These are phyloP conservation scores for Cathartes aura DNA, from an alignment of 2,113 vertebrate genomes.

Conservation along the genomic window DNA sequence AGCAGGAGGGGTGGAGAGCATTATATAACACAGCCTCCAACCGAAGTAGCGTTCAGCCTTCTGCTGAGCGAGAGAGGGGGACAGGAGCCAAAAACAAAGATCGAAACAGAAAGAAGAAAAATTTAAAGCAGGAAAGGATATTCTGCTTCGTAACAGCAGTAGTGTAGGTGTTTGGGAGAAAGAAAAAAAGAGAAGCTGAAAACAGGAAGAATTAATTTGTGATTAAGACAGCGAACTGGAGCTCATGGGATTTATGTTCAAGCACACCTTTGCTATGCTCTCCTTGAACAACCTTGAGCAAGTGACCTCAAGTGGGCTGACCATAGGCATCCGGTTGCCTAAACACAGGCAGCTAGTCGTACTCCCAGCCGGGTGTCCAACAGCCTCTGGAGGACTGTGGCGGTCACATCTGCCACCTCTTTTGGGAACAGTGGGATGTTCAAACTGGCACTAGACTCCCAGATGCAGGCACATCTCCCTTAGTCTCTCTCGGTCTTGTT, in stretches of 20 bases:
- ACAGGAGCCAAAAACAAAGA: conserved; percentile 40
- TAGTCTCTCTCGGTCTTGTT: background rate
- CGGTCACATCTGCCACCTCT: background rate
- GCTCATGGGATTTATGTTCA: background rate
- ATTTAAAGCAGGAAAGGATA: background rate
- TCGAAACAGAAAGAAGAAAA: background rate
- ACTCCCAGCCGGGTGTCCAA: background rate
- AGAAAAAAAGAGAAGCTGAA: background rate
- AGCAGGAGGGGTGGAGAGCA: conserved; percentile 32
- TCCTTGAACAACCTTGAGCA: background rate
- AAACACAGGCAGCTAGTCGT: accelerated
- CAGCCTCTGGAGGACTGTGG: background rate
- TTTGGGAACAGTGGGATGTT: background rate
- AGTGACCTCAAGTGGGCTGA: background rate
- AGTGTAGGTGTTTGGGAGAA: conserved; percentile 40
- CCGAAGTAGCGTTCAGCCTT: background rate
- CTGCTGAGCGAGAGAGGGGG: background rate
- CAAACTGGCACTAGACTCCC: background rate
- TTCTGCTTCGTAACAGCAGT: conserved; percentile 38
- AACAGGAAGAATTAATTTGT: background rate
- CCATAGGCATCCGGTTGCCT: background rate
- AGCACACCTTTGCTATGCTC: background rate
- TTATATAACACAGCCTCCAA: conserved; percentile 13
- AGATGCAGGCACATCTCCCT: background rate
- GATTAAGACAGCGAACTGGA: background rate